Conservation (phyloP, 2,113 vertebrate species). For the Crotalus helleri region DNA sequence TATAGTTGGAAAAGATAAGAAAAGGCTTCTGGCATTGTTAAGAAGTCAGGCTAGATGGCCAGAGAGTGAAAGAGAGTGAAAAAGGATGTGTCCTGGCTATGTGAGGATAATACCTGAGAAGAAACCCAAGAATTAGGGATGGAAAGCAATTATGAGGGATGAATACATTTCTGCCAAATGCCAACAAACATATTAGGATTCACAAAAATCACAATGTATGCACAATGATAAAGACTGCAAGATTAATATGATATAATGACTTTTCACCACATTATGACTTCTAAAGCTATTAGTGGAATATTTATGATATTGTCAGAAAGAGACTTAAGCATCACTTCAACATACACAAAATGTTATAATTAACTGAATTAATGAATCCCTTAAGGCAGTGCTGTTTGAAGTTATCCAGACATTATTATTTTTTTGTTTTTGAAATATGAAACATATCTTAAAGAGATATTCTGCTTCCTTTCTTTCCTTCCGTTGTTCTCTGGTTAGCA, state of each 20-base stretch:
- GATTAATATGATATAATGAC: neutral
- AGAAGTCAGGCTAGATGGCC: neutral
- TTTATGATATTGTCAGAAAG: neutral
- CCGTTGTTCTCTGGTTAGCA: slow-evolving; percentile 11
- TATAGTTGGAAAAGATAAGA: neutral
- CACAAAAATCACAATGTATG: neutral
- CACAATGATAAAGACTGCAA: neutral
- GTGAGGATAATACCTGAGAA: neutral
- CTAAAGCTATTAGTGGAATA: neutral
- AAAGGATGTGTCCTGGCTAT: no score
- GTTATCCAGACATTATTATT: neutral
- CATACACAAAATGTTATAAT: neutral
- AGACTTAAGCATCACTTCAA: neutral
- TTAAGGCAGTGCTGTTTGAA: neutral
- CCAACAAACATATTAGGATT: neutral
- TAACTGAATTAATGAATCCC: neutral
- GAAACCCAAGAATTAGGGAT: neutral
- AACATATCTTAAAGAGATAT: neutral
- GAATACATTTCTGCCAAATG: neutral
- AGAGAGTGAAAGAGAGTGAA: neutral
- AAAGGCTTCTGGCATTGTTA: neutral
- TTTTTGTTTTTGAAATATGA: no score
- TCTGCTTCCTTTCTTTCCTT: slow-evolving; percentile 7
- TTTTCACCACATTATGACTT: neutral
- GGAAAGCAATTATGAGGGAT: neutral